Conservation (phyloP, 2,113 vertebrate genomes). For the Grallaria varia region DNA sequence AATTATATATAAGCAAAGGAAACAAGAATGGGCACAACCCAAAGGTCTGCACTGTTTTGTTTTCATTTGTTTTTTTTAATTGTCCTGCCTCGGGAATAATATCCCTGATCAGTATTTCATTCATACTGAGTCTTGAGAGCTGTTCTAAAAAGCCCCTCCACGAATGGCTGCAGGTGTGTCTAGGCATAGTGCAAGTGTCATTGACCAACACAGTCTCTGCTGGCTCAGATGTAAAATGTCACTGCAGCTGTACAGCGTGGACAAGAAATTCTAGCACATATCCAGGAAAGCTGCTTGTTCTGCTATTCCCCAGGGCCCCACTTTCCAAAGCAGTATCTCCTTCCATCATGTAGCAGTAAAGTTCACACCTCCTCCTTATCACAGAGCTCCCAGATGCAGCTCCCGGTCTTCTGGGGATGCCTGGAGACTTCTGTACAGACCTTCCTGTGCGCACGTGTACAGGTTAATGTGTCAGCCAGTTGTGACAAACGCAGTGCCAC, state of each 20-base stretch:
- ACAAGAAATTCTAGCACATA: background rate
- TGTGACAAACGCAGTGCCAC: background rate
- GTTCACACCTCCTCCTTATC: background rate
- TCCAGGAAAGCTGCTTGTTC: background rate
- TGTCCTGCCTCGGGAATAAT: background rate
- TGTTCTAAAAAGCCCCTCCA: background rate
- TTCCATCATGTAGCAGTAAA: background rate
- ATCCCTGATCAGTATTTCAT: background rate
- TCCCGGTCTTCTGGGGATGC: background rate
- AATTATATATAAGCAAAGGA: slow-evolving; percentile 65
- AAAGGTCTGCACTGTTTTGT: slow-evolving; percentile 64
- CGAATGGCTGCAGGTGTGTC: background rate
- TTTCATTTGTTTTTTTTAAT: slow-evolving; percentile 14
- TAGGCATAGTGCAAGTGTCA: background rate
- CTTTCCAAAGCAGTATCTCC: background rate
- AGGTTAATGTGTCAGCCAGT: background rate
- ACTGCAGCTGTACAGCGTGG: background rate
- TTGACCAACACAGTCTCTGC: background rate
- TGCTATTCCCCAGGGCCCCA: background rate
- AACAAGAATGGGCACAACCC: slow-evolving; percentile 63
- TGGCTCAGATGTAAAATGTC: background rate
- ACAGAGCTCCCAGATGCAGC: background rate
- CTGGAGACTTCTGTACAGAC: background rate
- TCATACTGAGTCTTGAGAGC: background rate
- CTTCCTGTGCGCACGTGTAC: accelerated